Base-by-base conservation (phyloP, 1,140 invertebrate genomes). In the Dufourea novaeangliae region DNA sequence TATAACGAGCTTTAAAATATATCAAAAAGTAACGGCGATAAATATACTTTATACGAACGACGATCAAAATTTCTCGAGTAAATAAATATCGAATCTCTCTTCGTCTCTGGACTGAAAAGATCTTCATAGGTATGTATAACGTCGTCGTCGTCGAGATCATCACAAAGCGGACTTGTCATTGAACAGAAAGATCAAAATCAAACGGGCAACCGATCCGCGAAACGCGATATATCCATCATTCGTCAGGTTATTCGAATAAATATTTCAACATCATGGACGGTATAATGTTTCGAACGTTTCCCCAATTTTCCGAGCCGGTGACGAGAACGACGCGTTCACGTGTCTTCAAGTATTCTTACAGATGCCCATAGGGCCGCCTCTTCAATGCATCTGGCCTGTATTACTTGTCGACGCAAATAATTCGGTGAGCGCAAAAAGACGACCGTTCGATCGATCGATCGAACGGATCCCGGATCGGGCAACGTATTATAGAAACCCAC, bases 401-500 rank as follows among this genome's bases (percentile, higher is more conserved):
- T 10, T 22, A 8, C 32, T 27, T 68, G 41, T 64, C 50, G 69
- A 52, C 62, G 62, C 61, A 61, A 75, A 41, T 50, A 74, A 79
- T 79, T 85, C 46, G 64, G 69, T 77, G 77, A 87, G 70, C 44
- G 73, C 44, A 68, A 79, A 80, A 83, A 66, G 71, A 82, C 84
- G 84, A 78, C n/a, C 20, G 46, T n/a, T 85, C 79, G 78, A 83
- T 78, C 78, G 84, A 77, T 85, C 78, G 79, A 80, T 79, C 78
- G 83, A 81, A 84, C 78, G 62, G 80, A 76, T 79, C 69, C 69
- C 69, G 76, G 82, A 74, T 86, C 82, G 74, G 85, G 85, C 81
- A 86, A 86, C 79, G 82, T 85, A 80, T 85, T 84, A 75, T 77
- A 86, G 77, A 81, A 86, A 87, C 84, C 82, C 86, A 86, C 83